These are phyloP conservation scores for Tetraneura akinire DNA, from an alignment of 1,140 invertebrate species.

Conservation along the genomic window DNA sequence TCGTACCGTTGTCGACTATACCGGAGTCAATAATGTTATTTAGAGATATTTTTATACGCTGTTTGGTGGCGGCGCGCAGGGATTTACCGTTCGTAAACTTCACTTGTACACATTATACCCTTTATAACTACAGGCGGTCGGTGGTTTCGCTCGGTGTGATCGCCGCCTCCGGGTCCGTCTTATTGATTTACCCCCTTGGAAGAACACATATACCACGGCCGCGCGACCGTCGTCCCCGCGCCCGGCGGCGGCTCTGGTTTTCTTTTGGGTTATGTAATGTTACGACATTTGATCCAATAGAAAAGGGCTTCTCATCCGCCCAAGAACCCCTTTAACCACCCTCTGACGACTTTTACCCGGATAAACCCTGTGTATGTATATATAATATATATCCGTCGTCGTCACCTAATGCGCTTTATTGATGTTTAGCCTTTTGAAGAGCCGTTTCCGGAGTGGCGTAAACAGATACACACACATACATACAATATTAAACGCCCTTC, in stretches of 20 bases:
- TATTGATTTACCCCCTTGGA: conserved; percentile 51
- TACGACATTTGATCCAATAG: conserved; percentile 50
- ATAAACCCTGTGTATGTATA: conserved; percentile 40
- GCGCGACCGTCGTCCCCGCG: conserved; percentile 29
- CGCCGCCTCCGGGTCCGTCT: conserved; percentile 49
- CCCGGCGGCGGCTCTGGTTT: conserved; percentile 29
- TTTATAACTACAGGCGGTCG: conserved; percentile 20
- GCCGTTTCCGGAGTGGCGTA: conserved; percentile 26
- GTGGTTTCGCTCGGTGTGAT: conserved; percentile 41
- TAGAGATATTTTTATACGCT: conserved; percentile 14
- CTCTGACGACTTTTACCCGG: conserved; percentile 47
- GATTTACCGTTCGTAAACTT: conserved; percentile 35
- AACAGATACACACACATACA: background rate
- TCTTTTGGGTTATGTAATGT: conserved; percentile 50
- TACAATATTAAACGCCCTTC: background rate
- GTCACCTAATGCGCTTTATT: conserved; percentile 49
- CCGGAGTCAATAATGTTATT: conserved; percentile 17
- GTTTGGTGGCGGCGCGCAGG: conserved; percentile 2
- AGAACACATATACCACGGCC: conserved; percentile 20
- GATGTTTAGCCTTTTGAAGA: conserved; percentile 49
- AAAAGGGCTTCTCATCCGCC: conserved; percentile 45
- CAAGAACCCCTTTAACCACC: conserved; percentile 40
- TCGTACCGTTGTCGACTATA: background rate
- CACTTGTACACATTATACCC: conserved; percentile 30
- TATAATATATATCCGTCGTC: conserved; percentile 12